Evolutionary conservation across 2,888 invertebrate species (phyloP), one percentile per base, ranked within the genome.

Genomic region (Acanthosepion pharaonis): DNA sequence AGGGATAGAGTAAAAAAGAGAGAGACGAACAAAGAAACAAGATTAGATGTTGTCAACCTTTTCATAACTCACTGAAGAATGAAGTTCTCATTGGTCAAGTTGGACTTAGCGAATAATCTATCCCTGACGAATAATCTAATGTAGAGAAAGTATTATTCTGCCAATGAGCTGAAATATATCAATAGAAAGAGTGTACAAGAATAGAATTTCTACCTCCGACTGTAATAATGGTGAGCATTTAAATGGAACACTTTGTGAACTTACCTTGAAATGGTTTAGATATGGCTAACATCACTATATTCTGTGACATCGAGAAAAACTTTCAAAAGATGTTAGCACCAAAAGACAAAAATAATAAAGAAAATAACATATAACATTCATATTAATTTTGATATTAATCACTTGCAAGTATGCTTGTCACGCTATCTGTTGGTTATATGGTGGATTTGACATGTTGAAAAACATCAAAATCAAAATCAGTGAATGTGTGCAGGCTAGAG

Each of bases 241-340:
- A 78, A 78, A 78, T 78, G n/a, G 78, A 78, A 78, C 78, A 78
- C n/a, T 78, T 78, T 78, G 78, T n/a, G 78, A 78, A 78, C n/a
- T n/a, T 78, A 33, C 78, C 33, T 78, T n/a, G 78, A 8, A 78
- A 78, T 78, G 78, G n/a, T n/a, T 78, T 11, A n/a, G n/a, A 78
- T 78, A 11, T n/a, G 15, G 78, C n/a, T 11, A 78, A n/a, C 8
- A 28, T 33, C 4, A 15, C n/a, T 8, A 33, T 78, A 11, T 5
- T n/a, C n/a, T 15, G 78, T 3, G 11, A 78, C n/a, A 15, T 18
- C 9, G 18, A 78, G n/a, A n/a, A 78, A n/a, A 78, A 8, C n/a
- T 4, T n/a, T 78, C 2, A 9, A 78, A 78, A 0, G n/a, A 78
- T 33, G 78, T n/a, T n/a, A 78, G 18, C 15, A n/a, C 78, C 78